phyloP scores from a whole-genome alignment of 2,797 vertebrate genomes.

The Picus viridis region DNA sequence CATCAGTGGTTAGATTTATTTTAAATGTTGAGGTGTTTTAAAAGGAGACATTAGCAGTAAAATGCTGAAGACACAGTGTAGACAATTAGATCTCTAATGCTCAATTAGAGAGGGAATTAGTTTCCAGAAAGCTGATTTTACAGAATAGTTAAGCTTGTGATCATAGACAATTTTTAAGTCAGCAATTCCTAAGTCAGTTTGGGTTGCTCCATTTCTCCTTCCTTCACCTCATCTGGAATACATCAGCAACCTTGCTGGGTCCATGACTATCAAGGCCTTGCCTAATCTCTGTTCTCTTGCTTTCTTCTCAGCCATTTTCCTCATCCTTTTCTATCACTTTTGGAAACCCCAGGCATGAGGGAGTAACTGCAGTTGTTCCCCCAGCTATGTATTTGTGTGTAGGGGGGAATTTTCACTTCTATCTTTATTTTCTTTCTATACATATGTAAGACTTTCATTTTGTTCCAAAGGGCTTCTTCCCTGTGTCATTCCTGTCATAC shows the following conservation, averaged over 20 bases:
- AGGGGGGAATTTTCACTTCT: neutral
- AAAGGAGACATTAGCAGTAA: neutral
- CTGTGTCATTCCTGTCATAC: neutral
- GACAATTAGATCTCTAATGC: neutral
- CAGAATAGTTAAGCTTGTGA: neutral
- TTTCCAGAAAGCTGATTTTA: neutral
- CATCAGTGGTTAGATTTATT: neutral
- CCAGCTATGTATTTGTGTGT: rapidly evolving
- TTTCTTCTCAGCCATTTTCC: neutral
- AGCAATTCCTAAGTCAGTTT: neutral
- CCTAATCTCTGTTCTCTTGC: neutral
- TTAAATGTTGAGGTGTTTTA: neutral
- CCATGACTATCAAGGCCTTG: neutral
- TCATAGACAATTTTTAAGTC: neutral
- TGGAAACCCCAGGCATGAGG: neutral
- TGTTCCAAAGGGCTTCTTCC: neutral
- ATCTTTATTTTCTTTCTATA: neutral
- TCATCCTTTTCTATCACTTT: neutral
- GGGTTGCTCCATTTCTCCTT: neutral
- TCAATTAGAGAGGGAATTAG: neutral
- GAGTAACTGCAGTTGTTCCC: neutral
- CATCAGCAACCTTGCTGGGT: neutral
- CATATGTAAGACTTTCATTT: neutral
- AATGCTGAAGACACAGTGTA: neutral
- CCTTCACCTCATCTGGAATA: neutral